These are phyloP conservation scores for Stomatorhinus ivindoensis DNA, from an alignment of 2,113 vertebrate species.

Conservation along the genomic window DNA sequence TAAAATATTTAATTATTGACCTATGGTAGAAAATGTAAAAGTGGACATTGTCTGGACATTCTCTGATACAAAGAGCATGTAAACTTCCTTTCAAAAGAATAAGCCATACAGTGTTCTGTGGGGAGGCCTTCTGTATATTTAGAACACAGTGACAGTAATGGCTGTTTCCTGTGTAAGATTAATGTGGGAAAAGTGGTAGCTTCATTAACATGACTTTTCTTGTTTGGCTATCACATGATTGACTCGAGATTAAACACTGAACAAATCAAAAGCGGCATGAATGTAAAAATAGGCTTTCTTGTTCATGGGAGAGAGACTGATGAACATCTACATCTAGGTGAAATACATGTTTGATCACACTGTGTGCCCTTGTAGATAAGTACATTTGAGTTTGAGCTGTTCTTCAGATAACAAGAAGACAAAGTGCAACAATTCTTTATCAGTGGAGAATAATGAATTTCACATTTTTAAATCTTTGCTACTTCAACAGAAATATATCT, in stretches of 20 bases:
- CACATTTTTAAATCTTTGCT: not conserved
- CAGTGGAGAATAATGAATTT: slow-evolving; percentile 1
- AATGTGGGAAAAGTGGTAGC: not conserved
- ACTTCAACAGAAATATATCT: not conserved
- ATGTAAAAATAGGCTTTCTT: not conserved
- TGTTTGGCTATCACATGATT: not conserved
- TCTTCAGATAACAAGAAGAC: not conserved
- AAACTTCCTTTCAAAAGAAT: not conserved
- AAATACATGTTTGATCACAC: not conserved
- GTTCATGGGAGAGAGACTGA: not conserved
- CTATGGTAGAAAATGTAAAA: not conserved
- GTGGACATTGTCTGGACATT: not conserved
- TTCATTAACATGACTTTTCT: not conserved
- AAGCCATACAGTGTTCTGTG: not conserved
- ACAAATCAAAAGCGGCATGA: not conserved
- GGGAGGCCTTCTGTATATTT: not conserved
- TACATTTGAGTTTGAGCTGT: not conserved
- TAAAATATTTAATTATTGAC: not conserved
- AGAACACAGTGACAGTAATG: not conserved
- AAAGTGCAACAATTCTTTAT: not conserved
- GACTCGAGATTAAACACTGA: not conserved
- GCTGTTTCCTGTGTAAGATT: not conserved
- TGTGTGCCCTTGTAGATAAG: not conserved
- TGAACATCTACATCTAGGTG: not conserved
- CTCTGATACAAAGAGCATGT: not conserved